Conservation (phyloP, 2,797 vertebrate genomes). For the Astyanax mexicanus region DNA sequence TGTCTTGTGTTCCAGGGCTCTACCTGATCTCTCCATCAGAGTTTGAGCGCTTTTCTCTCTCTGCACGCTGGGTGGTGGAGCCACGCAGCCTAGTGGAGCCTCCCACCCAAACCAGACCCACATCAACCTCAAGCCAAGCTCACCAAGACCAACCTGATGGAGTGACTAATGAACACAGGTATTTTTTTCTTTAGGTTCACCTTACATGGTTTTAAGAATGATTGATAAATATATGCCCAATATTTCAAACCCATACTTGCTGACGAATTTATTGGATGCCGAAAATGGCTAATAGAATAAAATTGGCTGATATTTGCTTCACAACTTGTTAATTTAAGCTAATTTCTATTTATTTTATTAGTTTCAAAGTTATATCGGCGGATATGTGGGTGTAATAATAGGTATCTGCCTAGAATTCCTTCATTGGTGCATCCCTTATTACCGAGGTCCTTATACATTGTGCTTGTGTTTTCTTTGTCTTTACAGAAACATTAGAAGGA, state of each 20-base stretch:
- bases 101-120: conserved; percentile 62
- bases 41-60: conserved; percentile 97
- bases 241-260: too few species aligned
- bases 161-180: conserved; percentile 76
- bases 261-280: too few species aligned
- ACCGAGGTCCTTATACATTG: not conserved
- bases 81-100: conserved; percentile 87
- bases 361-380: too few species aligned
- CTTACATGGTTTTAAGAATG: too few species aligned
- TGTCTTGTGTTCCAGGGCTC: conserved; percentile 82
- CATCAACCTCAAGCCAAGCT: conserved; percentile 60
- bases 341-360: too few species aligned
- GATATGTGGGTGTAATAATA: too few species aligned
- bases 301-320: too few species aligned
- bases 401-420: too few species aligned
- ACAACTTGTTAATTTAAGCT: too few species aligned
- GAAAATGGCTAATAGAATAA: too few species aligned
- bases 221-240: too few species aligned
- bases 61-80: conserved; percentile 90
- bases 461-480: conserved; percentile 25
- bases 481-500: conserved; percentile 65
- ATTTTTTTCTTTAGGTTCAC: not conserved
- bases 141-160: conserved; percentile 66
- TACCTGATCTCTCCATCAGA: conserved; percentile 97
- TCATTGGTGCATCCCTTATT: too few species aligned